Evolutionary conservation across 2,888 invertebrate genomes (phyloP), one percentile per base, ranked within the genome.

Genomic region (Polydrusus tereticollis): DNA sequence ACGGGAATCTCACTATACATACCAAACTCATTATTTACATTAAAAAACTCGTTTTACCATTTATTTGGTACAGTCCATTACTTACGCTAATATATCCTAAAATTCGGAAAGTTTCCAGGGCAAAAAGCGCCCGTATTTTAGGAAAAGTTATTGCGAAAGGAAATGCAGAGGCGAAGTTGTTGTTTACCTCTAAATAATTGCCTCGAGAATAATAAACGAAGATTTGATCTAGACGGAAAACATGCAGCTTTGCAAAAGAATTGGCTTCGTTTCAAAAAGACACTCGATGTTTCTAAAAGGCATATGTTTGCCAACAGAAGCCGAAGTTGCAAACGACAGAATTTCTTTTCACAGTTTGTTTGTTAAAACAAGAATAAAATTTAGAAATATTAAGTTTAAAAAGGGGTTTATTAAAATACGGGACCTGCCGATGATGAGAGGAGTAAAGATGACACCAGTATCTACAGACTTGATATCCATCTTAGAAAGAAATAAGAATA

Each of bases 121-220:
- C 57, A 38, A 65, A 41, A 67, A 50, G 47, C 64, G 50, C 59
- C 16, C 71, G 52, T 71, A 66, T 60, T 71, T 71, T 62, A 71
- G 23, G 50, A 41, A 64, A 73, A 73, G 52, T 64, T 73, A 69
- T 73, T 64, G 45, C 69, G 26, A 65, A 69, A 65, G 73, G 69
- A 73, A 73, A 73, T 73, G 69, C 69, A 63, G 65, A 73, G 73
- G 65, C 73, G 69, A 73, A 69, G 59, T 69, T 69, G 69, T 73
- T 69, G 69, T 73, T 73, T 69, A 69, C 73, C 65, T 69, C 60
- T 69, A 65, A 73, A 73, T 73, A 73, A 73, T 73, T 73, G 73
- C 73, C 69, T 50, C 65, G 65, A 60, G 69, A 69, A 73, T 69
- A 73, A 73, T 64, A 73, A 73, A 73, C 64, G 69, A 38, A 60